phyloP scores from a whole-genome alignment of 2,888 invertebrate genomes.

The Lepetodrilus schrolli region DNA sequence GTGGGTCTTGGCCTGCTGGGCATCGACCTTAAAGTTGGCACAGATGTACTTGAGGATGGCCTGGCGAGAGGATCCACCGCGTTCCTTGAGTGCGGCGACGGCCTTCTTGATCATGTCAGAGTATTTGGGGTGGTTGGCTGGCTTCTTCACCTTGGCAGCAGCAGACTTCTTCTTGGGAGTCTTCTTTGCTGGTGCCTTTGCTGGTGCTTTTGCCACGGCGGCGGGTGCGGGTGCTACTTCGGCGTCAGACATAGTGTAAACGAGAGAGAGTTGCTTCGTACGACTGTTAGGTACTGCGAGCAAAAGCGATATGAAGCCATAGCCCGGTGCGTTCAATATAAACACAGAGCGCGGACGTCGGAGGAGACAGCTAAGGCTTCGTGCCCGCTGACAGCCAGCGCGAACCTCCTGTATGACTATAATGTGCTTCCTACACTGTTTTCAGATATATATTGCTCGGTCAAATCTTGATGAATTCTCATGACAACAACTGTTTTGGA shows the following conservation, averaged over 20 bases:
- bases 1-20: constrained; percentile 72
- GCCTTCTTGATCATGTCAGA: constrained; percentile 76
- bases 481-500: not conserved
- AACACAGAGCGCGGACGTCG: constrained; percentile 53
- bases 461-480: not conserved
- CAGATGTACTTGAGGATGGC: constrained; percentile 76
- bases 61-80: constrained; percentile 76
- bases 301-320: not conserved
- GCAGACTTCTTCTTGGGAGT: constrained; percentile 55
- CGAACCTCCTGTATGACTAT: not conserved
- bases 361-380: constrained; percentile 46
- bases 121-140: constrained; percentile 73
- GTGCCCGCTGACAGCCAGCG: constrained; percentile 39
- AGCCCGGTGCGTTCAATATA: constrained; percentile 16
- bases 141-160: constrained; percentile 57
- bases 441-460: not conserved
- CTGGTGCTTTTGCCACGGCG: not conserved
- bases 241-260: constrained; percentile 41
- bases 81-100: constrained; percentile 74
- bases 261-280: not conserved
- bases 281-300: not conserved
- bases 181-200: constrained; percentile 41
- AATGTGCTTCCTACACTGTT: constrained; percentile 18
- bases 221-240: constrained; percentile 27
- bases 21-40: constrained; percentile 75